Evolutionary conservation across 2,797 vertebrate genomes (phyloP).

Genomic region (Cynopterus sphinx): DNA sequence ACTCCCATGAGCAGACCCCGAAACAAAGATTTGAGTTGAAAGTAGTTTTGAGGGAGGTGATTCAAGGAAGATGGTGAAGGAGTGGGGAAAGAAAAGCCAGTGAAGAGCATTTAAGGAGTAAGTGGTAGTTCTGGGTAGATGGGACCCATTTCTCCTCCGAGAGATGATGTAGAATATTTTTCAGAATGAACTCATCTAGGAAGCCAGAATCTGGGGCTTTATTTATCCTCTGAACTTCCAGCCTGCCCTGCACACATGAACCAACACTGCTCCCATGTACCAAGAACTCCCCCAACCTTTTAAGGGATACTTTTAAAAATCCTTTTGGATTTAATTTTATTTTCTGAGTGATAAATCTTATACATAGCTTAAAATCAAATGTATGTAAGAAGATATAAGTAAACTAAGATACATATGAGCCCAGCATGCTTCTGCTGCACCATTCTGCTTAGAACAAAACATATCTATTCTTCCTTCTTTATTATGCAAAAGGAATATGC

Average conservation of each 20-base stretch:
- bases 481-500: not conserved
- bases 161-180: not conserved
- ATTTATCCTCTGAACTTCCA: not conserved
- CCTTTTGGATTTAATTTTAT: not conserved
- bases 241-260: not conserved
- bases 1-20: not conserved
- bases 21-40: not conserved
- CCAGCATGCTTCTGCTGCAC: too few relatives aligned
- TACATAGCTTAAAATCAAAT: not conserved
- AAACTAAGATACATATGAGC: not conserved
- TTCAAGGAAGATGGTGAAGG: not conserved
- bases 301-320: not conserved
- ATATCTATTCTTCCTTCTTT: not conserved
- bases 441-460: too few relatives aligned
- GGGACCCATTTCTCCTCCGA: not conserved
- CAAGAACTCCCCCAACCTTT: not conserved
- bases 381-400: not conserved
- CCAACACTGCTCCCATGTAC: rapidly evolving
- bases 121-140: not conserved
- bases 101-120: not conserved
- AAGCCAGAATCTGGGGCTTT: not conserved
- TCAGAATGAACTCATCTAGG: not conserved
- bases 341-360: not conserved
- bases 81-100: not conserved
- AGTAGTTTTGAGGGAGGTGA: not conserved